Percentiles rank a stretch among this genome's conserved stretches.
Evolutionary conservation across 2,797 vertebrate species (phyloP).

Genomic region (Dipus sagitta): DNA sequence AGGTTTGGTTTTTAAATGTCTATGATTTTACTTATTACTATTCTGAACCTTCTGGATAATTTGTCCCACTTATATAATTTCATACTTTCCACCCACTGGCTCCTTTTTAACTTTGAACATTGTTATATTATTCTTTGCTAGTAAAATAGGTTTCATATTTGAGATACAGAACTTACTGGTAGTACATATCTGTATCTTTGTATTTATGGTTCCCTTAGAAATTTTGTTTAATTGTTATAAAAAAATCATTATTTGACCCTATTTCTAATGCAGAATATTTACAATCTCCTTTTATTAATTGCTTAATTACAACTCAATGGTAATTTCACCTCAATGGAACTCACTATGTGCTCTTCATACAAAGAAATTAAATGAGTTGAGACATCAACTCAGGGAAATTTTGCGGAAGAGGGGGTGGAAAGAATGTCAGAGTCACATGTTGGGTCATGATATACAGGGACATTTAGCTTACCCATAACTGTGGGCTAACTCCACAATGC

Average conservation of each 20-base stretch:
- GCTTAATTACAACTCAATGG: background rate
- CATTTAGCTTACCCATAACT: too few species aligned
- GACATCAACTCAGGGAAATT: too few species aligned
- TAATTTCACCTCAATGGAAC: background rate
- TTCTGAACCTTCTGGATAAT: background rate
- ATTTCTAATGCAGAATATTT: constrained; percentile 6
- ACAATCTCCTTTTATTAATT: background rate
- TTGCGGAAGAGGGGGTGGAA: too few species aligned
- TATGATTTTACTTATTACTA: background rate
- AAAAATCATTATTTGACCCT: constrained; percentile 12
- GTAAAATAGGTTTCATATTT: constrained; percentile 14
- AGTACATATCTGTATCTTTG: background rate
- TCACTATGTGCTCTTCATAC: background rate
- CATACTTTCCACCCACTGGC: background rate
- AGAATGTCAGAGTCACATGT: too few species aligned
- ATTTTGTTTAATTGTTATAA: constrained; percentile 15
- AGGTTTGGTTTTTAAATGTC: constrained; percentile 9
- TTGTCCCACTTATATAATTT: background rate
- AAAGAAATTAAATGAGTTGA: background rate
- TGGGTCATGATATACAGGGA: too few species aligned
- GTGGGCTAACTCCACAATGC: too few species aligned
- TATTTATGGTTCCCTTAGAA: background rate
- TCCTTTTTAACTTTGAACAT: background rate
- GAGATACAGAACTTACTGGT: background rate
- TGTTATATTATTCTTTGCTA: background rate